Evolutionary conservation across 2,113 vertebrate species (phyloP).

Genomic region (Bothrops jararaca): DNA sequence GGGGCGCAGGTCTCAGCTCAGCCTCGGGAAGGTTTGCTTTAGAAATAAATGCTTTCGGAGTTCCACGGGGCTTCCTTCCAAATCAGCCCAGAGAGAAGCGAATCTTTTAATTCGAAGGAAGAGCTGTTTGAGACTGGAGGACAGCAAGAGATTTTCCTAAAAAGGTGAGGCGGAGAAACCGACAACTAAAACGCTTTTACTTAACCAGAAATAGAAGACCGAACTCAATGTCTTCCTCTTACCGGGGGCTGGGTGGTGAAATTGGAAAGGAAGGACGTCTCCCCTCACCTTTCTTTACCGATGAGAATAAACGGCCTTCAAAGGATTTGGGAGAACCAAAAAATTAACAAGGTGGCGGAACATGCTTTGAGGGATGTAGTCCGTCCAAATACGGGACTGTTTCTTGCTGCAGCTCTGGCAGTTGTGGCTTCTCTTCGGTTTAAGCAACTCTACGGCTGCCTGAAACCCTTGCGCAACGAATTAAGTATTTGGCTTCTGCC

Average conservation of each 20-base stretch:
- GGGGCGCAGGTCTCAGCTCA: not conserved
- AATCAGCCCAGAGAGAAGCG: not conserved
- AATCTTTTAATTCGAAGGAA: not conserved
- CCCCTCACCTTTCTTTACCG: not conserved
- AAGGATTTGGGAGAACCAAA: not conserved
- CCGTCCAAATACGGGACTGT: not conserved
- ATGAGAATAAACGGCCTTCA: not conserved
- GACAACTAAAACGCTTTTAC: not conserved
- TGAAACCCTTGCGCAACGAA: not conserved
- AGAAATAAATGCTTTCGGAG: not conserved
- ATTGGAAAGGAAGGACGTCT: not conserved
- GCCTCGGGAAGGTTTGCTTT: not conserved
- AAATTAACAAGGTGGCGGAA: not conserved
- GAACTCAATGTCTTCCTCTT: not conserved
- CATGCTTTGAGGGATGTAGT: not conserved
- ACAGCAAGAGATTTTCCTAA: not conserved
- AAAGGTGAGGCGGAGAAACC: not conserved
- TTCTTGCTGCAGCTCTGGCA: not conserved
- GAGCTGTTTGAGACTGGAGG: not conserved
- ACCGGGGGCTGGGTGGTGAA: not conserved
- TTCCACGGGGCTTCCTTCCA: not conserved
- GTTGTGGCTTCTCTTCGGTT: not conserved
- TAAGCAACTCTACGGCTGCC: not conserved
- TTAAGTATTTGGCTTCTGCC: not conserved
- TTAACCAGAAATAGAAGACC: not conserved